Conservation (phyloP, 1,140 invertebrate species). For the Sarcophaga peregrina region DNA sequence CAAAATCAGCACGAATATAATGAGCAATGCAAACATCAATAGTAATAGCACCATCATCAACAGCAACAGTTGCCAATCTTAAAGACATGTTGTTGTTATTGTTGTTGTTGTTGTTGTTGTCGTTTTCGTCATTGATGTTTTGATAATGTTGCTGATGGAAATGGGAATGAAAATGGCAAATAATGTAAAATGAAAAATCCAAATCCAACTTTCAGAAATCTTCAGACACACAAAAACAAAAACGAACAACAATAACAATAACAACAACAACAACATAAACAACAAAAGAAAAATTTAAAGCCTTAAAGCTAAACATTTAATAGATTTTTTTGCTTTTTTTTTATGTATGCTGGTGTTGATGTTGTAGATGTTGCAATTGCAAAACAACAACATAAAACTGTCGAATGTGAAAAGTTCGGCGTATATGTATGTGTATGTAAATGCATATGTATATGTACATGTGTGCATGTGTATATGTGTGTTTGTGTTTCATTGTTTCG, state of each 20-base stretch:
- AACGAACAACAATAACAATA: too few species aligned
- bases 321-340: background rate
- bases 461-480: too few species aligned
- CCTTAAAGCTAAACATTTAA: slow-evolving; percentile 29
- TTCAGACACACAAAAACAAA: background rate
- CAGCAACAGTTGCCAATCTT: background rate
- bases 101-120: too few species aligned
- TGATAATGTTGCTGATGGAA: background rate
- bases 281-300: background rate
- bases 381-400: background rate
- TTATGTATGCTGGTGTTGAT: background rate
- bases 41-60: background rate
- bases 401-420: slow-evolving; percentile 29
- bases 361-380: background rate
- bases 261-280: too few species aligned
- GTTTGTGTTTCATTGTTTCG: too few species aligned
- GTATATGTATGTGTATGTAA: too few species aligned
- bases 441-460: too few species aligned
- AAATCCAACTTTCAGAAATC: slow-evolving; percentile 33
- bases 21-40: background rate
- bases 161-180: slow-evolving; percentile 18
- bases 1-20: slow-evolving; percentile 18
- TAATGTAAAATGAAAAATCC: too few species aligned
- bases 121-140: too few species aligned
- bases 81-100: background rate